Evolutionary conservation across 2,888 invertebrate genomes (phyloP), one percentile per base, ranked within the genome.

Genomic region (Gisinianus flammeolus): DNA sequence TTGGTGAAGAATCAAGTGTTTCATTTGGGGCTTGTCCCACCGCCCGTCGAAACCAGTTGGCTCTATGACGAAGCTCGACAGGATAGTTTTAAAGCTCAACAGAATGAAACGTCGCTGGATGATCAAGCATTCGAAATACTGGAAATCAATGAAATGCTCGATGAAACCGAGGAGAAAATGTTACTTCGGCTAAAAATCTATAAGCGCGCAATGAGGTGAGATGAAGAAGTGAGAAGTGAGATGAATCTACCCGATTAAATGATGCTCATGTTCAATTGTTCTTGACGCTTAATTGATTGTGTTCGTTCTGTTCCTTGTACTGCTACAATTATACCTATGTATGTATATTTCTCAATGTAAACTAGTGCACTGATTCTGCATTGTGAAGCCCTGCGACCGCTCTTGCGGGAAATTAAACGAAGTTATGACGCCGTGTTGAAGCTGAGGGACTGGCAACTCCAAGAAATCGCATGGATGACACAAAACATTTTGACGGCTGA

Each of bases 281-380:
- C n/a, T n/a, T n/a, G n/a, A n/a, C n/a, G n/a, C n/a, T n/a, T n/a
- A n/a, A n/a, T n/a, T n/a, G n/a, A n/a, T n/a, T n/a, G n/a, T n/a
- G n/a, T n/a, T n/a, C n/a, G n/a, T n/a, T n/a, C n/a, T n/a, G n/a
- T n/a, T n/a, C n/a, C n/a, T n/a, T n/a, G n/a, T n/a, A n/a, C n/a
- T n/a, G n/a, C n/a, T n/a, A n/a, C n/a, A n/a, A n/a, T n/a, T n/a
- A n/a, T n/a, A n/a, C n/a, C n/a, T n/a, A n/a, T n/a, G n/a, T n/a
- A n/a, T n/a, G n/a, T n/a, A n/a, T n/a, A n/a, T n/a, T n/a, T n/a
- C n/a, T n/a, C n/a, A n/a, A n/a, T n/a, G n/a, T n/a, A n/a, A n/a
- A n/a, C n/a, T n/a, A 76, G 76, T 35, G 64, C 71, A 0, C n/a
- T 79, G 35, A 76, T 79, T 24, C 76, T 79, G n/a, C 75, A 76